Evolutionary conservation across 2,113 vertebrate species (phyloP), one percentile per base, ranked within the genome.

Genomic region (Scopus umbretta): DNA sequence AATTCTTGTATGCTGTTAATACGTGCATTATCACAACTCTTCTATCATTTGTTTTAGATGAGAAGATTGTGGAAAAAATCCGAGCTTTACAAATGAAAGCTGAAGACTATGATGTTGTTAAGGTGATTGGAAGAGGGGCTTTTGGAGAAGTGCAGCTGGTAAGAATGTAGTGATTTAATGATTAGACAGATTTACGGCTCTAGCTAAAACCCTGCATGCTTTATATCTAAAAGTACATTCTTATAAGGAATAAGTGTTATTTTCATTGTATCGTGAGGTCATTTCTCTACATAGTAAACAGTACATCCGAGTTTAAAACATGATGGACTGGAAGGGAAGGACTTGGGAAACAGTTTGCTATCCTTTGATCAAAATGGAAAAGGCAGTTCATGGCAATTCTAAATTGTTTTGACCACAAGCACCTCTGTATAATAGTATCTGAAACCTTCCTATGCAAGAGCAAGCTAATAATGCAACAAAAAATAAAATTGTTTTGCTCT

Each of bases 71-170:
- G 94, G 96, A 97, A 83, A 98, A 99, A 90, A 98, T 99, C 43
- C 98, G 99, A 97, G 98, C 98, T 92, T 98, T 99, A 62, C 99
- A 99, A 97, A 99, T 99, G 99, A 99, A 99, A 97, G 99, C 98
- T n/a, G 99, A 99, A 96, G 99, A 99, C 97, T 99, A 99, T 79
- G 99, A 99, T 91, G 98, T 99, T 94, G 99, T 99, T 50, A 99
- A 99, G 98, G 99, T 99, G 92, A 99, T 99, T 34, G 99, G 99
- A 93, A 98, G 99, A 98, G 99, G 99, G 49, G 99, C 99, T 40
- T 99, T 99, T 97, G 99, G 99, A 62, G 99, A 99, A 98, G 99
- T 99, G 52, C 99, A 99, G 45, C 97, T 99, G 99, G 99, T 99
- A 98, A 99, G 99, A 85, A 73, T 84, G 49, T 70, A 52, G 59